Conservation (phyloP, 2,113 vertebrate species). For the Abramis brama region DNA sequence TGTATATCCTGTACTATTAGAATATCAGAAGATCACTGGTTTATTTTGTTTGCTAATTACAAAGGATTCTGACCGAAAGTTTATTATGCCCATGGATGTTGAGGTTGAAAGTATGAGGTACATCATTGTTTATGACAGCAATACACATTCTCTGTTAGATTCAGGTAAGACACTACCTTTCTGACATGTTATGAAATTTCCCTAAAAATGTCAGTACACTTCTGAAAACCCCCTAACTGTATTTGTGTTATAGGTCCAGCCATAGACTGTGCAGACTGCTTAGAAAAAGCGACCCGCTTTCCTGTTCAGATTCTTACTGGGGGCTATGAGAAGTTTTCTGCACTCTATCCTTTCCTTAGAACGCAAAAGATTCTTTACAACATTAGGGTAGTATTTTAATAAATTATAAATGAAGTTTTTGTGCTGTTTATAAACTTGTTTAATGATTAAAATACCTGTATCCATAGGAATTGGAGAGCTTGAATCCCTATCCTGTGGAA, state of each 20-base stretch:
- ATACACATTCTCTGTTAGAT: constrained; percentile 66
- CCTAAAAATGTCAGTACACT: background rate
- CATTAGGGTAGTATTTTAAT: constrained; percentile 73
- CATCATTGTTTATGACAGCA: constrained; percentile 84
- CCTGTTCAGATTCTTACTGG: constrained; percentile 78
- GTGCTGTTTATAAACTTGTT: background rate
- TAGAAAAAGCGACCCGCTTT: constrained; percentile 64
- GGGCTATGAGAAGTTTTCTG: constrained; percentile 80
- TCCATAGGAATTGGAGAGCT: constrained; percentile 82
- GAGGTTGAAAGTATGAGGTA: constrained; percentile 79
- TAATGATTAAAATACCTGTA: too few species aligned
- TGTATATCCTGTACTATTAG: too few species aligned
- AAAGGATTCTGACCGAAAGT: constrained; percentile 71
- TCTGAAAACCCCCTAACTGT: background rate
- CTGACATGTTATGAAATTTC: background rate
- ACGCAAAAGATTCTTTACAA: constrained; percentile 83
- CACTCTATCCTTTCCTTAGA: constrained; percentile 79
- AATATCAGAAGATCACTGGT: background rate
- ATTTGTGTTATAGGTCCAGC: constrained; percentile 64
- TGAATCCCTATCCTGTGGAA: constrained; percentile 85
- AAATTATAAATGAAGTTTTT: background rate
- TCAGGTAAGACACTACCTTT: constrained; percentile 55
- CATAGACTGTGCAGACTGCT: constrained; percentile 60
- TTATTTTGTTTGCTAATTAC: background rate
- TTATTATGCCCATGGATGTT: constrained; percentile 72